Conservation (phyloP, 2,113 vertebrate genomes). For the Tretioscincus oriximinensis region DNA sequence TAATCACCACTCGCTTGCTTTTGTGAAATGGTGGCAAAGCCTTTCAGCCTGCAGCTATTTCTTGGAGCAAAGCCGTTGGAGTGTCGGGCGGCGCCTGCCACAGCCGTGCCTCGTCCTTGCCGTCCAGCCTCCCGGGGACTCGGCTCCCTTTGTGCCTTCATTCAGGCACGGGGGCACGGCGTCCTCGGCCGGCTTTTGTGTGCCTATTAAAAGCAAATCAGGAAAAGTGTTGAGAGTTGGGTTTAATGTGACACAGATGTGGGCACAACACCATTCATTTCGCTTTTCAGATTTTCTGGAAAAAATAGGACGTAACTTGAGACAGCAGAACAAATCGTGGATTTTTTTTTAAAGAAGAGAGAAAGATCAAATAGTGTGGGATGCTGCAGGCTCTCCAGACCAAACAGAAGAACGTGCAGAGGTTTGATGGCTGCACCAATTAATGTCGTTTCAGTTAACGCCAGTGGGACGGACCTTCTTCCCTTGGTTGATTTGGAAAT, state of each 20-base stretch:
- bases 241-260: conserved; percentile 79
- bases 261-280: conserved; percentile 62
- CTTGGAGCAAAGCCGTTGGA: background rate
- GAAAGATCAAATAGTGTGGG: conserved; percentile 63
- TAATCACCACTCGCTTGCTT: too few relatives aligned
- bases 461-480: conserved; percentile 35
- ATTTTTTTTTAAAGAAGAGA: conserved; percentile 53
- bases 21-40: background rate
- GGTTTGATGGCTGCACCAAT: conserved; percentile 54
- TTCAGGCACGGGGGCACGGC: conserved; percentile 66
- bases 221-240: conserved; percentile 58
- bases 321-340: conserved; percentile 73
- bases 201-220: conserved; percentile 74
- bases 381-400: conserved; percentile 74
- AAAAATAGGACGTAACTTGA: conserved; percentile 73
- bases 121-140: conserved; percentile 26
- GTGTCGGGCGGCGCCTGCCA: conserved; percentile 8
- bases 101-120: conserved; percentile 2
- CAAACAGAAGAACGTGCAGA: conserved; percentile 73
- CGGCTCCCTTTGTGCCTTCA: conserved; percentile 48
- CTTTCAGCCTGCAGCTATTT: background rate
- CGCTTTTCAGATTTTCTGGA: conserved; percentile 64
- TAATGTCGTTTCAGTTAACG: conserved; percentile 47
- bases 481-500: conserved; percentile 26
- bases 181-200: conserved; percentile 64